Percentiles rank a stretch among this genome's conserved stretches.
Evolutionary conservation across 2,797 vertebrate genomes (phyloP).

Genomic region (Novumbra hubbsi): DNA sequence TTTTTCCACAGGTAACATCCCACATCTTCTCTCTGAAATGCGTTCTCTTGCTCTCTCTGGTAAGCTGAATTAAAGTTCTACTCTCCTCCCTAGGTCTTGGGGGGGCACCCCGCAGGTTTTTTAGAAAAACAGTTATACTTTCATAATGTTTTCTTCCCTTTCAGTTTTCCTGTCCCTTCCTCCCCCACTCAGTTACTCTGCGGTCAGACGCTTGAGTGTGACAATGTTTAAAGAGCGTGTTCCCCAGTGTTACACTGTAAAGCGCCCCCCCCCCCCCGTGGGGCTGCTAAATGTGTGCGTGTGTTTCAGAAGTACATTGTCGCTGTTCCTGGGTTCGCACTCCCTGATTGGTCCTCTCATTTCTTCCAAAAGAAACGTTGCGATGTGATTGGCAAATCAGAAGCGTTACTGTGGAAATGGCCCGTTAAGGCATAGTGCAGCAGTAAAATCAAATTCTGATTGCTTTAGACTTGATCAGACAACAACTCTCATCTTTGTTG

Average conservation of each 20-base stretch:
- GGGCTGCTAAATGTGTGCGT: background rate
- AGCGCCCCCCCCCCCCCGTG: background rate
- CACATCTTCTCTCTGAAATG: constrained; percentile 8
- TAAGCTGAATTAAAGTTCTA: too few relatives aligned
- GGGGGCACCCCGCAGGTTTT: background rate
- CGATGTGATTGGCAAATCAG: constrained; percentile 49
- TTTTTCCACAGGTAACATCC: too few relatives aligned
- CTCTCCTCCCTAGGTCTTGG: background rate
- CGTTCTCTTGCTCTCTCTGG: background rate
- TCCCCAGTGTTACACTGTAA: constrained; percentile 15
- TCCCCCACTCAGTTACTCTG: background rate
- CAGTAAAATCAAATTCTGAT: background rate
- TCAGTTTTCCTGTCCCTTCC: constrained; percentile 7
- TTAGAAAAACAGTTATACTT: background rate
- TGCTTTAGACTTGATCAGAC: background rate
- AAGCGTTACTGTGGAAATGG: constrained; percentile 52
- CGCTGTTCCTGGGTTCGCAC: constrained; percentile 16
- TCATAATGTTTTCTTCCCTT: background rate
- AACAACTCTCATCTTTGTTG: background rate
- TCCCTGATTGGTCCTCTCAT: constrained; percentile 45
- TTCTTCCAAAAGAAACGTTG: constrained; percentile 40
- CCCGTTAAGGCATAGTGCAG: constrained; percentile 36
- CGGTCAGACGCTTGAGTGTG: constrained; percentile 5
- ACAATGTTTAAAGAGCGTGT: constrained; percentile 26
- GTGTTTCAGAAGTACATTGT: constrained; percentile 22